Conservation (phyloP, 2,797 vertebrate genomes). For the Semotilus atromaculatus region DNA sequence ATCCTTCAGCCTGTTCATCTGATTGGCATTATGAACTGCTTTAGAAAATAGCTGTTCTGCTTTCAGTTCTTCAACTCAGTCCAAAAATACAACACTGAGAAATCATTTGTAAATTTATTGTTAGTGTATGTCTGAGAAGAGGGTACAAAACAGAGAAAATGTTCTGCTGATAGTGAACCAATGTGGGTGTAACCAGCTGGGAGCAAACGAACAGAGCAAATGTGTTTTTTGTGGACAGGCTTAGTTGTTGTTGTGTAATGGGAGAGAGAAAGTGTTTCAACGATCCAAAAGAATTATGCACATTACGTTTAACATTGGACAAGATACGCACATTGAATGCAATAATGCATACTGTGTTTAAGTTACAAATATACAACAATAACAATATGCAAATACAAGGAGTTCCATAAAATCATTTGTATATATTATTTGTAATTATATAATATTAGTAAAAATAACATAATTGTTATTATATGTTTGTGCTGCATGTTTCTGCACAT, state of each 20-base stretch:
- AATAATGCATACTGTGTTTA: not conserved
- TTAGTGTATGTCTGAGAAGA: not conserved
- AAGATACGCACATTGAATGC: not conserved
- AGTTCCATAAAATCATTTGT: not conserved
- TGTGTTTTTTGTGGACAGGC: not conserved
- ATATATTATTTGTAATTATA: not conserved
- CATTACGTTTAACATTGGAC: not conserved
- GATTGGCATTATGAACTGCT: not conserved
- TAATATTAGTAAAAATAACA: no score
- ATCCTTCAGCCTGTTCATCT: not conserved
- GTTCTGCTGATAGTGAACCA: not conserved
- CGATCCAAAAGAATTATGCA: not conserved
- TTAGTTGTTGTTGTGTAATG: not conserved
- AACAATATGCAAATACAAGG: not conserved
- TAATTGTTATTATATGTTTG: not conserved
- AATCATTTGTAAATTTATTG: not conserved
- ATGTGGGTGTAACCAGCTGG: not conserved
- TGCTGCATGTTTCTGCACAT: not conserved
- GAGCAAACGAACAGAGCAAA: not conserved
- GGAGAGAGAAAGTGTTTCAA: not conserved
- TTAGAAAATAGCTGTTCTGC: not conserved
- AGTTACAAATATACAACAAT: not conserved
- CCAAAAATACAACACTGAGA: not conserved
- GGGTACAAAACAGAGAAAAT: not conserved
- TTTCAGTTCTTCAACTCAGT: not conserved